Base-by-base conservation (phyloP, 2,888 invertebrate species). In the Dynastes hyllus region DNA sequence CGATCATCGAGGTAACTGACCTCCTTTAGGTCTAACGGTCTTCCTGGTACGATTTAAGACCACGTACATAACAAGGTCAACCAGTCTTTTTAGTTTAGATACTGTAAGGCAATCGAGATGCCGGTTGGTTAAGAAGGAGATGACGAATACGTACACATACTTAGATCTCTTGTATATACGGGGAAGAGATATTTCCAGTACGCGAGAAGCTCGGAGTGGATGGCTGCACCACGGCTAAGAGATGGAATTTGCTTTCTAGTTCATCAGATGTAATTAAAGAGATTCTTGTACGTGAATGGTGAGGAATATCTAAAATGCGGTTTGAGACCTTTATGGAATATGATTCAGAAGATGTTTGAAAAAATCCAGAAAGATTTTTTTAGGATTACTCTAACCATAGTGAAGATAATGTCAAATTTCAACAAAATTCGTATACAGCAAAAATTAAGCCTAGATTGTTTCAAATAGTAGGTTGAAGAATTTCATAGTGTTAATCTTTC, bases 21-120 rank as follows among this genome's bases (percentile, higher is more conserved):
- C 84, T 83, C 83, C 82, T 83, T 83, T 81, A 80, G 78, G 71
- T 79, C 80, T 83, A 84, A 84, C 83, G 84, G 84, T 80, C 78
- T 81, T 82, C 79, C 81, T 82, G 82, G 79, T 80, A 78, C 82
- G 77, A 79, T 80, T 80, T 73, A 77, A 81, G 81, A 81, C 78
- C 73, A 67, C 65, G 75, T 77, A 77, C 75, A 79, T 80, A 81
- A 81, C 81, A 81, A 81, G 81, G 81, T 81, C 80, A 81, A 40
- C 73, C 73, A 73, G 73, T 73, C 73, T 58, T 61, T 58, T 58
- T 40, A 61, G 50, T 70, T 77, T 69, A 58, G 61, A 78, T 71
- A 45, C 78, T 78, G 58, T 58, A 58, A 71, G 58, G 55, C 55
- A 22, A 37, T 58, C 40, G 58, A 73, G 73, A 37, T 22, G 58